Percentiles rank a stretch among this genome's conserved stretches.
phyloP scores from a whole-genome alignment of 2,888 invertebrate species.

The Microplitis manilae region DNA sequence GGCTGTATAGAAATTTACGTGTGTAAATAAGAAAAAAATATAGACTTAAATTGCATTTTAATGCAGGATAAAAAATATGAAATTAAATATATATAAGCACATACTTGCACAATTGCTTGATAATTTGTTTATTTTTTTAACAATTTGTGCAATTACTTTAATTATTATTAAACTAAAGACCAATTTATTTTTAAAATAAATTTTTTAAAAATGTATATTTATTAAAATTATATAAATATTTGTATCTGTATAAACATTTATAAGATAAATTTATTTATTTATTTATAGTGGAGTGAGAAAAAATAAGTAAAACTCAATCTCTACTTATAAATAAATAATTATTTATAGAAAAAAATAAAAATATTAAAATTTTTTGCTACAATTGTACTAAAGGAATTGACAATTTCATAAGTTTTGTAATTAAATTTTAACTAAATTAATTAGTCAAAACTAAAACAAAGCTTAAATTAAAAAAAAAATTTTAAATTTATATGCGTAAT shows the following conservation, averaged over 20 bases:
- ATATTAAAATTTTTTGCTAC: slow-evolving; percentile 5
- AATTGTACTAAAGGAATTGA: neutral
- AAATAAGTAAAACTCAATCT: no score
- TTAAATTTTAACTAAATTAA: neutral
- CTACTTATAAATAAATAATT: no score
- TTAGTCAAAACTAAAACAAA: neutral
- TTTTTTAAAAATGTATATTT: slow-evolving; percentile 4
- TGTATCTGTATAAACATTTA: neutral
- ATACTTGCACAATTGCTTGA: neutral
- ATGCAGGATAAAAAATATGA: neutral
- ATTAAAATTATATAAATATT: slow-evolving; percentile 6
- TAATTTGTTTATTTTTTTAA: neutral
- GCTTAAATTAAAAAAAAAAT: neutral
- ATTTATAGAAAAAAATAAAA: neutral
- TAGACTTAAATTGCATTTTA: neutral
- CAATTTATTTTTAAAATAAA: slow-evolving; percentile 1
- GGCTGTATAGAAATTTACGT: neutral
- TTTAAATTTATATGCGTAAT: neutral
- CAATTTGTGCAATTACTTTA: neutral
- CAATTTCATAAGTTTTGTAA: neutral
- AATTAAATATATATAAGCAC: neutral
- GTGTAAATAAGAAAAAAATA: neutral
- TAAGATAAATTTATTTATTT: neutral
- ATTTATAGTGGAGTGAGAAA: no score
- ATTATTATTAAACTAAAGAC: slow-evolving; percentile 11